Percentiles rank a stretch among this genome's conserved stretches.
These are phyloP conservation scores for Hippocampus abdominalis DNA, from an alignment of 2,113 vertebrate species.

Conservation along the genomic window DNA sequence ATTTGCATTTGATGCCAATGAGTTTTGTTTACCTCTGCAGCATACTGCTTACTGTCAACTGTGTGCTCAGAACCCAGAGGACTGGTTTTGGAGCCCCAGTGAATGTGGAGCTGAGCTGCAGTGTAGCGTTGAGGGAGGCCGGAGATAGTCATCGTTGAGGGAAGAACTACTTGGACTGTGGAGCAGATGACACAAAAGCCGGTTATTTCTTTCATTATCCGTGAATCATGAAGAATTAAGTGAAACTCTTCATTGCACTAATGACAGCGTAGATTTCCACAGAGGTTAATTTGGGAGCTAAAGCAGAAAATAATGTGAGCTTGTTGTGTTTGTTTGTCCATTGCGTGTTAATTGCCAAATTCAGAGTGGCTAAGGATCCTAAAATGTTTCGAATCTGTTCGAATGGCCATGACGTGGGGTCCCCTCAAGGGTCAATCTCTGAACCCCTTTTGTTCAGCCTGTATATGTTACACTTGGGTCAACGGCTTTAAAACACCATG, in stretches of 20 bases:
- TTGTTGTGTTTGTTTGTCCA: neutral
- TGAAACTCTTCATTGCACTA: neutral
- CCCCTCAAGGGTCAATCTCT: too few relatives aligned
- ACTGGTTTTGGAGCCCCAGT: conserved; percentile 82
- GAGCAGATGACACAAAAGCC: conserved; percentile 15
- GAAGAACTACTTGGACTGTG: conserved; percentile 83
- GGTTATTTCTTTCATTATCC: neutral
- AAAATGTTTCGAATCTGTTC: too few relatives aligned
- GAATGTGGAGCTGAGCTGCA: conserved; percentile 87
- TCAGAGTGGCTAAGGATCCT: neutral
- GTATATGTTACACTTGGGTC: too few relatives aligned
- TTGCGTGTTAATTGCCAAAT: neutral
- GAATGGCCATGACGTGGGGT: too few relatives aligned
- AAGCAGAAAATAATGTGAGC: neutral
- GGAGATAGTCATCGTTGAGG: conserved; percentile 76
- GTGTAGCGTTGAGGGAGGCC: conserved; percentile 79
- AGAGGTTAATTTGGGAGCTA: too few relatives aligned
- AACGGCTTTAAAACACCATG: too few relatives aligned
- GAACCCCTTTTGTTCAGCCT: too few relatives aligned
- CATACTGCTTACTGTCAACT: conserved; percentile 78
- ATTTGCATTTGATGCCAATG: neutral
- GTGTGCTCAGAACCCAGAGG: conserved; percentile 86
- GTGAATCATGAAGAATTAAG: neutral
- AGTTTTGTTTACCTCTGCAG: conserved; percentile 82
- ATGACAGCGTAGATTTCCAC: too few relatives aligned